These are phyloP conservation scores for Nymphalis io DNA, from an alignment of 1,140 invertebrate species.

Conservation along the genomic window DNA sequence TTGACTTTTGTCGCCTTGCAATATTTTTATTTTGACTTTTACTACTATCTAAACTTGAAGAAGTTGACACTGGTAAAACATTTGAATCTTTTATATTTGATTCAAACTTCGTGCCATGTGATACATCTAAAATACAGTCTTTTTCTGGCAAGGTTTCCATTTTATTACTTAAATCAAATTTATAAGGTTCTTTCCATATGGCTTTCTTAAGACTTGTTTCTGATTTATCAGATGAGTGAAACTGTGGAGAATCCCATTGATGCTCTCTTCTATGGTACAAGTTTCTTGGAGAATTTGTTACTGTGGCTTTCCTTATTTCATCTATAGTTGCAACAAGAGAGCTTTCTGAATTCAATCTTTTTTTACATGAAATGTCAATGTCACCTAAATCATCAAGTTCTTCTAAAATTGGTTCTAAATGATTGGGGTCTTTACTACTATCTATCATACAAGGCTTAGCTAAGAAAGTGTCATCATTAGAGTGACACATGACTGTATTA, in stretches of 20 bases:
- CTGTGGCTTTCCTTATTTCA: constrained; percentile 82
- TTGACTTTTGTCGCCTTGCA: constrained; percentile 51
- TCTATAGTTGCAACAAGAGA: constrained; percentile 84
- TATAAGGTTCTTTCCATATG: constrained; percentile 77
- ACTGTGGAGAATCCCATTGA: constrained; percentile 80
- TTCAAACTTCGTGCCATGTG: constrained; percentile 56
- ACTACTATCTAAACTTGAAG: constrained; percentile 40
- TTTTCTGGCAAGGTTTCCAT: constrained; percentile 72
- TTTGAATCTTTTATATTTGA: constrained; percentile 52
- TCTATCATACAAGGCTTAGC: constrained; percentile 82
- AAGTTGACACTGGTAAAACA: constrained; percentile 39
- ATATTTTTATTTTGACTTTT: constrained; percentile 52
- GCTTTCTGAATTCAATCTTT: constrained; percentile 79
- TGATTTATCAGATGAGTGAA: constrained; percentile 66
- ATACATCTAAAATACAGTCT: constrained; percentile 62
- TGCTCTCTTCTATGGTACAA: constrained; percentile 81
- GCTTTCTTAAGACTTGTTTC: constrained; percentile 69
- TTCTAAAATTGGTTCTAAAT: constrained; percentile 82
- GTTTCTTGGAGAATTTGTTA: constrained; percentile 82
- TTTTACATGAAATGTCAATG: constrained; percentile 67
- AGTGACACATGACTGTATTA: constrained; percentile 79
- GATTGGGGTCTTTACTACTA: constrained; percentile 79
- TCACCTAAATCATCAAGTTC: constrained; percentile 81
- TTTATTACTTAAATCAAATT: constrained; percentile 70
- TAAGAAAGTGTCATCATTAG: constrained; percentile 76